Conservation (phyloP, 1,140 invertebrate genomes). For the Drosophila carrolli region DNA sequence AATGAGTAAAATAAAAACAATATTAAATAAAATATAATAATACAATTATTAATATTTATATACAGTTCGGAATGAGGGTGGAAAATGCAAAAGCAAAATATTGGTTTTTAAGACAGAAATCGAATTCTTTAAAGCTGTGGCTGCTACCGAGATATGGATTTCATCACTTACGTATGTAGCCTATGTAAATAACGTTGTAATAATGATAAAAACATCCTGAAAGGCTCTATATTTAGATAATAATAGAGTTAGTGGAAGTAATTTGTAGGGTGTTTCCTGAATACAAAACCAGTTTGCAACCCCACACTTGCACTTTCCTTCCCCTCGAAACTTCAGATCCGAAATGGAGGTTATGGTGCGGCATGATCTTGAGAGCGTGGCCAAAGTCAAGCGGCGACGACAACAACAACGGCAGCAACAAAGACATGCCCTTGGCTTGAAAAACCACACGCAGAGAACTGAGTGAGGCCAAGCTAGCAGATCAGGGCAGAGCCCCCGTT, state of each 20-base stretch:
- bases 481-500: conserved; percentile 14
- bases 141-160: too few relatives aligned
- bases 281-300: conserved; percentile 6
- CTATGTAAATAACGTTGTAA: too few relatives aligned
- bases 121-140: too few relatives aligned
- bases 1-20: too few relatives aligned
- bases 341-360: conserved; percentile 21
- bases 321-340: not conserved
- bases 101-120: too few relatives aligned
- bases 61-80: too few relatives aligned
- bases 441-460: conserved; percentile 72
- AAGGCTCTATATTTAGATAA: not conserved
- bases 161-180: too few relatives aligned
- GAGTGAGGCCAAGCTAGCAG: conserved; percentile 41
- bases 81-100: too few relatives aligned
- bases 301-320: conserved; percentile 41
- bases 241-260: not conserved
- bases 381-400: conserved; percentile 67
- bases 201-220: too few relatives aligned
- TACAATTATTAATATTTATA: too few relatives aligned
- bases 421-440: conserved; percentile 66
- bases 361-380: conserved; percentile 63
- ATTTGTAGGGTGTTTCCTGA: not conserved
- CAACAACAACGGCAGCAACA: conserved; percentile 16
- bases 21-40: too few relatives aligned